Percentiles rank a stretch among this genome's conserved stretches.
These are phyloP conservation scores for Ciconia nigra DNA, from an alignment of 2,797 vertebrate species.

Conservation along the genomic window DNA sequence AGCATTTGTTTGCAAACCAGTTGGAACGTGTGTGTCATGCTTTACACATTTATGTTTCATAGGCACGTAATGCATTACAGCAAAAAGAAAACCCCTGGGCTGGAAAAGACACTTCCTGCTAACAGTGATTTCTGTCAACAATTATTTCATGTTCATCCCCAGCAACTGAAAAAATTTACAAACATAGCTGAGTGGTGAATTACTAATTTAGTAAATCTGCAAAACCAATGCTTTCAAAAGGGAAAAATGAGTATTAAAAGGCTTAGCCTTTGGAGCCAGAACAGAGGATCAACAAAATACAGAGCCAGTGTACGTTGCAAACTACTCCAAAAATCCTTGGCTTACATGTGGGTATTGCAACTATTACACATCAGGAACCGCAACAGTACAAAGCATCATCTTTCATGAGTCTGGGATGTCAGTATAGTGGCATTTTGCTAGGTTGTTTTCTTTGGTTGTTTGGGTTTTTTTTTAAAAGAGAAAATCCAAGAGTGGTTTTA, in stretches of 20 bases:
- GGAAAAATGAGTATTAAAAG: slow-evolving; percentile 50
- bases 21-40: not conserved
- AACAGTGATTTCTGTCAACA: slow-evolving; percentile 41
- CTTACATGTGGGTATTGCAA: not conserved
- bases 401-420: not conserved
- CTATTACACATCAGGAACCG: slow-evolving; percentile 25
- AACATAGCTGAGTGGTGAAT: slow-evolving; percentile 48
- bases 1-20: slow-evolving; percentile 33
- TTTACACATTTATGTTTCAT: not conserved
- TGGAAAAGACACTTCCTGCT: slow-evolving; percentile 39
- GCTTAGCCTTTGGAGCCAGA: slow-evolving; percentile 56
- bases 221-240: slow-evolving; percentile 50
- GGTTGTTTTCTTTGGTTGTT: too few relatives aligned
- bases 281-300: slow-evolving; percentile 44
- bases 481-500: not conserved
- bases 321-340: slow-evolving; percentile 54
- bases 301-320: slow-evolving; percentile 47
- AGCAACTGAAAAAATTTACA: slow-evolving; percentile 51
- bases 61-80: not conserved
- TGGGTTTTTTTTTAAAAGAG: not conserved
- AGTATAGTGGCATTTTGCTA: not conserved
- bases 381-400: slow-evolving; percentile 4
- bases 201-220: slow-evolving; percentile 66
- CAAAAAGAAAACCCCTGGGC: not conserved
- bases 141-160: slow-evolving; percentile 42